Evolutionary conservation across 2,888 invertebrate genomes (phyloP), one percentile per base, ranked within the genome.

Genomic region (Amphiduros pacificus): DNA sequence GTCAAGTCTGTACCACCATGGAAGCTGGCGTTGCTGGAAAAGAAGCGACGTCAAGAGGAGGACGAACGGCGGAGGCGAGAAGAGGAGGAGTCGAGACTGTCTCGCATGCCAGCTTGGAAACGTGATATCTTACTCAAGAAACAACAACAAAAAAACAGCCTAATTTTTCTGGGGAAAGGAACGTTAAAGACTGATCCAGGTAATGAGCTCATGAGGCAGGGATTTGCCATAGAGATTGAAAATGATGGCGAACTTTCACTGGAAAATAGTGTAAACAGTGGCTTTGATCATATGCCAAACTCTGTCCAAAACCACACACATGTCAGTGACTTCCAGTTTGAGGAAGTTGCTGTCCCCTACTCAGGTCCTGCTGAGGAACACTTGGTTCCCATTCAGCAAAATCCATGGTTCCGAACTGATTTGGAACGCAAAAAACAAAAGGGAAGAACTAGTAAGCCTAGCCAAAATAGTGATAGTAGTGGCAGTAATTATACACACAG

Each of bases 1-100:
- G 65, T 70, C 64, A 68, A 69, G 59, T 68, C 69, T 40, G 60
- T 70, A 41, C 69, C 71, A 44, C 62, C 61, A 55, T 74, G 75
- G 74, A 69, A 70, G 60, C 66, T 61, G 59, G 66, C 66, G 41
- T 44, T 69, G 44, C 28, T 67, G 17, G 63, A 66, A 55, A 55
- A 59, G 54, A 62, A 64, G 22, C 59, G 63, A 14, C 44, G 54
- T 11, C 64, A 68, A 17, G 66, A 68, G 54, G 65, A 67, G 27
- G 68, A 63, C 11, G 63, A 62, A 20, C 53, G 56, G 22, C 28
- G 40, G 11, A 29, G 58, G 20, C 48, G 27, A 11, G 50, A 52
- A 24, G 56, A 63, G 5, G 68, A 68, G 40, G 61, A 67, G 55
- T 50, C 32, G 31, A 55, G 36, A n/a, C 58, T 69, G 36, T 29